Base-by-base conservation (phyloP, 2,888 invertebrate species). In the Protula sp. region DNA sequence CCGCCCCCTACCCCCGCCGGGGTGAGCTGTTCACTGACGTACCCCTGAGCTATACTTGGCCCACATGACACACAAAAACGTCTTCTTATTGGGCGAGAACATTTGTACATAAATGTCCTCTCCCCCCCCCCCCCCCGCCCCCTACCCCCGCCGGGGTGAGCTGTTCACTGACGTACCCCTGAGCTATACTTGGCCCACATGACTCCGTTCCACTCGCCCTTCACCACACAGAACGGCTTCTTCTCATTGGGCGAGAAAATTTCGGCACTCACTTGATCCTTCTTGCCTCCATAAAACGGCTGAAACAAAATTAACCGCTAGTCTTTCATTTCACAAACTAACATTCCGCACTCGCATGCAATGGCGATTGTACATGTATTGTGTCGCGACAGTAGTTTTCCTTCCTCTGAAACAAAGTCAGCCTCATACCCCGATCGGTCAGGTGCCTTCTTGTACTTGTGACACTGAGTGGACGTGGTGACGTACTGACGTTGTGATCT, bases 231-330 rank as follows among this genome's bases (percentile, higher is more conserved):
- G 80, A 93, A 93, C 0, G 95, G 88, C 76, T 93, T 94, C 83
- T 92, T 93, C 62, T 94, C 93, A 58, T 85, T 86, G 0, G 88
- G 89, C 54, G 79, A 76, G 79, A 85, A 73, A 59, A 94, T 86
- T 73, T 94, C 92, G 56, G 92, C 92, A 14, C 74, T 70, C 57
- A 97, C 87, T 66, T 89, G 86, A 79, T 98, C 91, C 72, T 92
- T 91, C 83, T 94, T 95, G 62, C 94, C 95, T 24, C 95, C 95
- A 81, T 97, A 98, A 82, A 97, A 97, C 0, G 97, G 97, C 83
- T 81, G 67, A 14, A 67, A 64, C 59, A 60, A 9, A 22, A 50
- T 38, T n/a, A n/a, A n/a, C n/a, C n/a, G n/a, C n/a, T n/a, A n/a
- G n/a, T n/a, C n/a, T n/a, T n/a, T n/a, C n/a, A n/a, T n/a, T n/a